Evolutionary conservation across 2,113 vertebrate genomes (phyloP).

Genomic region (Mellivora capensis): DNA sequence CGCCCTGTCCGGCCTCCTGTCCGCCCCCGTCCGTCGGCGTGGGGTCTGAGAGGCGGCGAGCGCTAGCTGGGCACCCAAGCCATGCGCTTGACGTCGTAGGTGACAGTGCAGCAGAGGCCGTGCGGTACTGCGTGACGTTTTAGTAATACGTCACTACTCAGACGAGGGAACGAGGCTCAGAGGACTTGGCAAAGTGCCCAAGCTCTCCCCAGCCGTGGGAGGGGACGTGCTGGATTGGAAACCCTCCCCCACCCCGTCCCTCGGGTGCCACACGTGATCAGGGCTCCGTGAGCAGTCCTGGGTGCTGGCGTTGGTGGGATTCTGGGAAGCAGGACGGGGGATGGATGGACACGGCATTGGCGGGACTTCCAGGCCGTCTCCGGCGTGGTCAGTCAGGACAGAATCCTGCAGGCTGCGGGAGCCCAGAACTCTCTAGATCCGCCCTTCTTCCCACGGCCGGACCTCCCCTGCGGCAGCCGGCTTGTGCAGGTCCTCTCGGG

Average conservation of each 20-base stretch:
- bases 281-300: neutral
- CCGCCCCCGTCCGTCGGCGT: neutral
- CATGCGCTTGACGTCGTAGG: neutral
- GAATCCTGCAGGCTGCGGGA: neutral
- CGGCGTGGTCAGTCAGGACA: neutral
- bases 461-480: neutral
- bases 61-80: neutral
- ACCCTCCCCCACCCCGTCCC: too few species aligned
- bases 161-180: neutral
- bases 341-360: fast-evolving
- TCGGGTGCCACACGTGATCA: fast-evolving
- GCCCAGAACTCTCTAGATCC: fast-evolving
- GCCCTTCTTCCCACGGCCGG: neutral
- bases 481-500: neutral
- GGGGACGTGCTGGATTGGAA: neutral
- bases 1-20: neutral
- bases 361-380: fast-evolving
- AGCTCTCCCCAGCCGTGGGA: fast-evolving
- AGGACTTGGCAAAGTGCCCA: fast-evolving
- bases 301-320: too few species aligned
- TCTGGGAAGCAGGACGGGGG: neutral
- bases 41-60: neutral
- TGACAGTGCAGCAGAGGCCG: fast-evolving
- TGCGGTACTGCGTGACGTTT: neutral
- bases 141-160: neutral